Base-by-base conservation (phyloP, 2,888 invertebrate genomes). In the Heliconius aoede region DNA sequence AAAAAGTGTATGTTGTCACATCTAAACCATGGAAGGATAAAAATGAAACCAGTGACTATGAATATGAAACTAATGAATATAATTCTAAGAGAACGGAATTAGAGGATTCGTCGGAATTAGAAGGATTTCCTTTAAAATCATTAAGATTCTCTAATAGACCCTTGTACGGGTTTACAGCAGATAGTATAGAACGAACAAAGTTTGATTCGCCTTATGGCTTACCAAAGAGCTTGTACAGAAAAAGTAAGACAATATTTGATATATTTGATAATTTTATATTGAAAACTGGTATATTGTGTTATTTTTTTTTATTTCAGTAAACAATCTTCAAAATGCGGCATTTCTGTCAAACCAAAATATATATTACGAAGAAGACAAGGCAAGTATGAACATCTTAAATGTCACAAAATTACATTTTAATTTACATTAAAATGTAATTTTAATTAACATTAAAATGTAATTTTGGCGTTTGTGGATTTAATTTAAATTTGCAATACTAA, bases 1-100 rank as follows among this genome's bases (percentile, higher is more conserved):
- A 98, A 90, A 97, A 97, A 86, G 95, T 97, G 0, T 97, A 97
- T 83, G 97, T 98, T 1, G 97, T 98, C 0, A 98, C 98, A 5
- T 97, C 98, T 0, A 96, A 96, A 84, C 95, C 97, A 26, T 94
- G 95, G 91, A 89, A 86, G 80, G 92, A 90, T 69, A 82, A 85
- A 69, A 88, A 89, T 77, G 82, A 79, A 58, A 84, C 90, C n/a
- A 86, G 85, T 64, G 88, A 90, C 68, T 90, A 89, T 69, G 79
- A 83, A 88, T 88, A 91, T 80, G 84, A 85, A 62, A 80, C 86
- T 62, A 85, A 89, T 69, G 81, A 85, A 9, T 91, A 91, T 83
- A 90, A 92, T 82, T 93, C 88, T 69, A 92, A 89, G 82, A 93
- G 88, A 81, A 88, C 87, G 4, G 82, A 81, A 30, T 62, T 74